These are phyloP conservation scores for Propsilocerus akamusi DNA, from an alignment of 1,140 invertebrate species.

Conservation along the genomic window DNA sequence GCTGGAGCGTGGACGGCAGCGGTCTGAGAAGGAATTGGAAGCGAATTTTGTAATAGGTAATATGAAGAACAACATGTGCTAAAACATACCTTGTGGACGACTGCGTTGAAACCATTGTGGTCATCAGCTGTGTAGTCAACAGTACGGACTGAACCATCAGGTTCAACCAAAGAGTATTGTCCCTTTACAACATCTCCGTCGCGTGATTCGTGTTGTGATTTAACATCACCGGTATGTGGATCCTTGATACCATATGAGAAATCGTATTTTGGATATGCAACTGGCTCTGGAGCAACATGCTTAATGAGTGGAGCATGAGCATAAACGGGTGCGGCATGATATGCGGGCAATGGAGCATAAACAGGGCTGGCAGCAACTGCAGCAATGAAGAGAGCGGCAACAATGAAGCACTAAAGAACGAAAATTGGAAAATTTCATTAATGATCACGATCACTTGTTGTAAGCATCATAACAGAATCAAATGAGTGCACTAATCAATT, in stretches of 20 bases:
- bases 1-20: constrained; percentile 10
- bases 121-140: constrained; percentile 54
- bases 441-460: too few species aligned
- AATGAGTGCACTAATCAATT: too few species aligned
- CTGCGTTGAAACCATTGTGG: constrained; percentile 41
- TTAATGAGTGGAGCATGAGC: constrained; percentile 16
- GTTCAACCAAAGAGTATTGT: constrained; percentile 35
- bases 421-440: too few species aligned
- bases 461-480: too few species aligned
- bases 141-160: constrained; percentile 33
- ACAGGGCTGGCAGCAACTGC: constrained; percentile 20
- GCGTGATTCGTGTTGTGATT: constrained; percentile 40
- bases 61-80: too few species aligned
- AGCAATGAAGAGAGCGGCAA: constrained; percentile 19
- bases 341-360: constrained; percentile 14
- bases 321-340: constrained; percentile 19
- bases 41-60: too few species aligned
- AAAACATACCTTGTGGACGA: constrained; percentile 32
- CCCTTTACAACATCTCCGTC: constrained; percentile 38
- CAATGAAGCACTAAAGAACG: constrained; percentile 19
- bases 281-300: constrained; percentile 21
- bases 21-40: constrained; percentile 27
- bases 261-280: constrained; percentile 29
- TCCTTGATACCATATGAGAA: constrained; percentile 34
- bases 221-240: constrained; percentile 38